Evolutionary conservation across 2,113 vertebrate genomes (phyloP).

Genomic region (Galemys pyrenaicus): DNA sequence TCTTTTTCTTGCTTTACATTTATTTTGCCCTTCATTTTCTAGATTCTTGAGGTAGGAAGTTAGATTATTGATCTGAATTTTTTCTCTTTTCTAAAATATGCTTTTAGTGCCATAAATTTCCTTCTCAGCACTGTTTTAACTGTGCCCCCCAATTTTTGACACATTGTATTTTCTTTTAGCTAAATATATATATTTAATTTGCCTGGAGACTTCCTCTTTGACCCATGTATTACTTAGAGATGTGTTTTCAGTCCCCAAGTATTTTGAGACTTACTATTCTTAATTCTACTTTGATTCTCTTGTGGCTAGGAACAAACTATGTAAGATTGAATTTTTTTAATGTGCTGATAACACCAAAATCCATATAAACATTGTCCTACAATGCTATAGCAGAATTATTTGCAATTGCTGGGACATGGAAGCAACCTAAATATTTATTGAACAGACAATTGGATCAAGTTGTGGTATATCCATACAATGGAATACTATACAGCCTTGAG

Average conservation of each 20-base stretch:
- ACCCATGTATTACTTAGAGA: neutral
- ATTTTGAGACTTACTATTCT: neutral
- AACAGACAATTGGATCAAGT: too few species aligned
- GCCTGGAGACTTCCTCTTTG: neutral
- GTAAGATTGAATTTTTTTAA: neutral
- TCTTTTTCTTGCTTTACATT: neutral
- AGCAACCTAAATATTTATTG: too few species aligned
- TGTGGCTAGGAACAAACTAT: neutral
- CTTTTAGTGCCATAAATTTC: neutral
- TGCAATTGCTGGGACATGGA: too few species aligned
- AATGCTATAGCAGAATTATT: too few species aligned
- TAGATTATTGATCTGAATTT: neutral
- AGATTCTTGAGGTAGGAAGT: neutral
- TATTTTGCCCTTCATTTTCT: neutral
- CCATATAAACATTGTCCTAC: too few species aligned
- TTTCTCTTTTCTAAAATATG: neutral
- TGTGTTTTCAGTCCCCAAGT: neutral
- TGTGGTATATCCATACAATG: too few species aligned
- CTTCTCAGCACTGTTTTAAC: neutral
- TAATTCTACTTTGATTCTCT: neutral
- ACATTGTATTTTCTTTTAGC: neutral
- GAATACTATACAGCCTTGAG: too few species aligned
- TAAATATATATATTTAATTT: neutral
- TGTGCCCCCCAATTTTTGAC: neutral
- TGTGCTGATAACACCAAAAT: too few species aligned